phyloP scores from a whole-genome alignment of 1,140 invertebrate genomes.

The Drosophila parabipectinata region DNA sequence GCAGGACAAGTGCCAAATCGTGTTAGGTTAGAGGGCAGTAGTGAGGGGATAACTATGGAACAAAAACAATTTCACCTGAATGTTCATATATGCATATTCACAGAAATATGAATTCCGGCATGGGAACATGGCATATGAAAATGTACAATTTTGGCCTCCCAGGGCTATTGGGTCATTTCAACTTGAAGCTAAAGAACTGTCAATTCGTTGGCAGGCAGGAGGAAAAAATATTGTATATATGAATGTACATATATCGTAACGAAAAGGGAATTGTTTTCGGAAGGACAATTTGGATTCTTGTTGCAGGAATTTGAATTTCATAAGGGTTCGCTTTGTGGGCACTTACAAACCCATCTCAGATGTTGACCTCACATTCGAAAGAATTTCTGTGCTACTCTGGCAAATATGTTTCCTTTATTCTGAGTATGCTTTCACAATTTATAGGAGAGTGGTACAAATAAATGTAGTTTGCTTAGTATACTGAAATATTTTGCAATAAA shows the following conservation, averaged over 20 bases:
- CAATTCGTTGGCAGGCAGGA: neutral
- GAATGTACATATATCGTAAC: neutral
- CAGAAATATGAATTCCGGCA: constrained; percentile 64
- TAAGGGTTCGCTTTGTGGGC: constrained; percentile 6
- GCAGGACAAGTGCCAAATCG: constrained; percentile 69
- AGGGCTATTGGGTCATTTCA: constrained; percentile 6
- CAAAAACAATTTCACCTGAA: constrained; percentile 40
- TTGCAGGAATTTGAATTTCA: constrained; percentile 33
- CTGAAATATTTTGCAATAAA: constrained; percentile 6
- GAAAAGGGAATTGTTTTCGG: constrained; percentile 29
- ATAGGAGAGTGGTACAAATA: neutral
- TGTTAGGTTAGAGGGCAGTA: constrained; percentile 58
- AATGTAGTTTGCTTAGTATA: neutral
- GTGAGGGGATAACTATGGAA: constrained; percentile 6
- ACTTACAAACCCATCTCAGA: neutral
- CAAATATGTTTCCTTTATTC: constrained; percentile 1
- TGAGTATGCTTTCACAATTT: neutral
- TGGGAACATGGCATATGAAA: constrained; percentile 52
- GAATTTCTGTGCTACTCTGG: neutral
- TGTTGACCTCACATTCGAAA: constrained; percentile 4
- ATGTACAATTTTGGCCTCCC: constrained; percentile 39
- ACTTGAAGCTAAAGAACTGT: neutral
- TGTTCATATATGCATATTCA: constrained; percentile 39
- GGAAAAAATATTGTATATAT: neutral
- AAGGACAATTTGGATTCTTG: constrained; percentile 31